Evolutionary conservation across 2,888 invertebrate genomes (phyloP).

Genomic region (Notodonta dromedarius): DNA sequence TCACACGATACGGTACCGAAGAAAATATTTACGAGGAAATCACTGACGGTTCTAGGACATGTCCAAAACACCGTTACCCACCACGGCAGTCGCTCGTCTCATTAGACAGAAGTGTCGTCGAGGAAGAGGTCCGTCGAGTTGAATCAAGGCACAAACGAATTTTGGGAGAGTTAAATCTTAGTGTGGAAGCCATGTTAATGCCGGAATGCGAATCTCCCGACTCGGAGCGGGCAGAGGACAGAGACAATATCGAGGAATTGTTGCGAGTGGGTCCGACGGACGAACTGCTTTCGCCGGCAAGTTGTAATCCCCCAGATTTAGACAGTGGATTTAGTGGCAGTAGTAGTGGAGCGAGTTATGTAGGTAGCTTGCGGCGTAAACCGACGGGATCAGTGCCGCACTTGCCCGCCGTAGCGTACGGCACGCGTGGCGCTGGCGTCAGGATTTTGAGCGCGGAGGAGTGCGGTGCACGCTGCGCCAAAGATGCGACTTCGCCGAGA

Average conservation of each 20-base stretch:
- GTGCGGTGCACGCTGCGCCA: conserved; percentile 69
- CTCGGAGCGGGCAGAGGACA: conserved; percentile 86
- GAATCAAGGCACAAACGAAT: conserved; percentile 93
- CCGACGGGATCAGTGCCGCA: conserved; percentile 80
- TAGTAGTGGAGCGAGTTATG: conserved; percentile 92
- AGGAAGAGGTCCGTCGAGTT: conserved; percentile 93
- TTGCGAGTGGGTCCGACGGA: conserved; percentile 88
- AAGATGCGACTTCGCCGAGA: conserved; percentile 70
- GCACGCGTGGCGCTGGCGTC: conserved; percentile 78
- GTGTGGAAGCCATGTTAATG: conserved; percentile 96
- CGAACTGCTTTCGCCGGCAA: conserved; percentile 88
- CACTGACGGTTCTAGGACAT: conserved; percentile 85
- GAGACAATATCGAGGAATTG: conserved; percentile 86
- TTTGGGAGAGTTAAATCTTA: conserved; percentile 93
- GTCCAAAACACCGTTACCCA: conserved; percentile 77
- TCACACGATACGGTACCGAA: conserved; percentile 92
- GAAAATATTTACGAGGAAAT: conserved; percentile 94
- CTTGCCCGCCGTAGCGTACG: conserved; percentile 80
- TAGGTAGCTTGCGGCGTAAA: conserved; percentile 87
- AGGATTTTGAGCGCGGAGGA: conserved; percentile 77
- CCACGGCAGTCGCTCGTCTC: conserved; percentile 86
- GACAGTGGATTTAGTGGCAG: conserved; percentile 94
- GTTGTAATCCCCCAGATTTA: conserved; percentile 87
- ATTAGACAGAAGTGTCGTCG: conserved; percentile 89
- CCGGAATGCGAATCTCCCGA: conserved; percentile 88